These are phyloP conservation scores for Philopedon plagiatum DNA, from an alignment of 2,888 invertebrate species.

Conservation along the genomic window DNA sequence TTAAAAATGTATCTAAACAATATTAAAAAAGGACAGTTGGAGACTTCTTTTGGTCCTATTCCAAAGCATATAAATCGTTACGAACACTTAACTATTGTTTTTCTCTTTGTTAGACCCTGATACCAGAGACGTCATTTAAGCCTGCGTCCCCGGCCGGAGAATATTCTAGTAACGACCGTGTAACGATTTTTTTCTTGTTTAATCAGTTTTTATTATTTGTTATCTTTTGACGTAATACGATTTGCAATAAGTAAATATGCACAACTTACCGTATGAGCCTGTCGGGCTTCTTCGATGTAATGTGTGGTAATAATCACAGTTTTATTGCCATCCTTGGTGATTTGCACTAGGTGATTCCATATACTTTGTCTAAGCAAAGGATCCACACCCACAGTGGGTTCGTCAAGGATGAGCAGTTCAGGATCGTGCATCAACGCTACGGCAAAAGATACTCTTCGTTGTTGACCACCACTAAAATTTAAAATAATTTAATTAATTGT, in stretches of 20 bases:
- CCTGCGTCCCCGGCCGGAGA: no score
- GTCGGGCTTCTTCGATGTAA: constrained; percentile 89
- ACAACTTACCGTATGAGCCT: constrained; percentile 81
- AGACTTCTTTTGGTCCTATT: no score
- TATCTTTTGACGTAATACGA: background rate
- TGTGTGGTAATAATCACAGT: constrained; percentile 91
- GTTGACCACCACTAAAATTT: constrained; percentile 85
- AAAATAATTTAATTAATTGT: background rate
- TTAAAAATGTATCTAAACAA: no score
- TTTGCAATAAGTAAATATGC: background rate
- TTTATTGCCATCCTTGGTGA: constrained; percentile 81
- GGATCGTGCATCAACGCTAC: constrained; percentile 91
- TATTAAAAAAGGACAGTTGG: no score
- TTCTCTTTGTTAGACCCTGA: no score
- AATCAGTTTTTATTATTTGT: no score
- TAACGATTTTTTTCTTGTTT: no score
- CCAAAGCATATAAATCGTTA: no score
- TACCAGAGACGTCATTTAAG: no score
- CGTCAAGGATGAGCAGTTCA: constrained; percentile 90
- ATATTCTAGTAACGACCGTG: no score
- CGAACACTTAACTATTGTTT: no score
- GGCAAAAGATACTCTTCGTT: constrained; percentile 89
- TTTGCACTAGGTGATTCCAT: constrained; percentile 87
- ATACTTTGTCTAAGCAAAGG: constrained; percentile 88
- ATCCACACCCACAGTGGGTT: constrained; percentile 95